phyloP scores from a whole-genome alignment of 2,113 vertebrate species.

The Thalassoma bifasciatum region DNA sequence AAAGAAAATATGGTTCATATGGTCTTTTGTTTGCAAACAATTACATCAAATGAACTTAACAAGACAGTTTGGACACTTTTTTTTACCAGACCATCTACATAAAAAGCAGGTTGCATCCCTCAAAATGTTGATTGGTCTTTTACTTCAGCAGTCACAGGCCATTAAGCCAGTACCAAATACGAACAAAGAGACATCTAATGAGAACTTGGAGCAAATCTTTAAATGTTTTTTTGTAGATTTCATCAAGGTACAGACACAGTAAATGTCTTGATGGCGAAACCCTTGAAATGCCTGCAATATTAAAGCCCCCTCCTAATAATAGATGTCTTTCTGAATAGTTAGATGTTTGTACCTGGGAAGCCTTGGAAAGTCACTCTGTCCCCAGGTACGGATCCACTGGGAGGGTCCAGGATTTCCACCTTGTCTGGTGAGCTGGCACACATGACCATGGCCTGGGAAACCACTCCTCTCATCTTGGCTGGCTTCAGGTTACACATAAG shows the following conservation, averaged over 20 bases:
- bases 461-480: slow-evolving; percentile 93
- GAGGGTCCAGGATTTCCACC: slow-evolving; percentile 94
- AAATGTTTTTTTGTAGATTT: background rate
- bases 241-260: background rate
- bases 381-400: slow-evolving; percentile 87
- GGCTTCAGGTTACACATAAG: slow-evolving; percentile 96
- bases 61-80: slow-evolving; percentile 12
- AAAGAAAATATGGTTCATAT: background rate
- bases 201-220: slow-evolving; percentile 22
- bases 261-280: background rate
- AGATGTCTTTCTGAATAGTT: background rate
- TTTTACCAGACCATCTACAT: no score
- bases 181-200: slow-evolving; percentile 9
- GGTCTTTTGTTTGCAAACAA: slow-evolving; percentile 5
- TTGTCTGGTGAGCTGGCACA: slow-evolving; percentile 94
- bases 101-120: slow-evolving; percentile 12
- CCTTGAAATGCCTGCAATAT: background rate
- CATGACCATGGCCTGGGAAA: slow-evolving; percentile 97
- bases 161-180: slow-evolving; percentile 64
- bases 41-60: background rate
- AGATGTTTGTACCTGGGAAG: slow-evolving; percentile 86
- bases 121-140: slow-evolving; percentile 20
- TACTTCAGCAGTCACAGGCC: slow-evolving; percentile 55
- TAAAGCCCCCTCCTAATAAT: background rate
- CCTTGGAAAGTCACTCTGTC: slow-evolving; percentile 91